A percentile compares a stretch with the other conserved stretches of the same genome.
phyloP scores from a whole-genome alignment of 2,888 invertebrate species.

The Hyles lineata region DNA sequence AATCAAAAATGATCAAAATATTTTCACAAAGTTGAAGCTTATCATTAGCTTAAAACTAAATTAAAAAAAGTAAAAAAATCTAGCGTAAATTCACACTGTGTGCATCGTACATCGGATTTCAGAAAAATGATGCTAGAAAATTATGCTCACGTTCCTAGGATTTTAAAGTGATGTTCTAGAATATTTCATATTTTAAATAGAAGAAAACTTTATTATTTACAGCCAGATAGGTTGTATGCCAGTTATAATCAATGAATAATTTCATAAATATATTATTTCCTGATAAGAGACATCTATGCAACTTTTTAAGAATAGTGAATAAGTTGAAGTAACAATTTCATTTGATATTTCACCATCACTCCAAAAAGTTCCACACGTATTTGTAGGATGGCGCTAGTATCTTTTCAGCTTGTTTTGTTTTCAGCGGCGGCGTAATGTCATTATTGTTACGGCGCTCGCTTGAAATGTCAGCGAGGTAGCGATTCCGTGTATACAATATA shows the following conservation, averaged over 20 bases:
- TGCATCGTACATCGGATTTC: constrained; percentile 73
- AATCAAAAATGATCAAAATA: constrained; percentile 56
- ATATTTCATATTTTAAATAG: constrained; percentile 39
- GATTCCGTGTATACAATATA: constrained; percentile 63
- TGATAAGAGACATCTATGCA: constrained; percentile 22
- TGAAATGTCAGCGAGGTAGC: constrained; percentile 78
- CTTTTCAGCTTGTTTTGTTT: constrained; percentile 77
- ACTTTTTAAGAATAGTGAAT: neutral
- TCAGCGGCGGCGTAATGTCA: constrained; percentile 72
- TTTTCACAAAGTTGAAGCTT: constrained; percentile 66
- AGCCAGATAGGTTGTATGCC: constrained; percentile 11
- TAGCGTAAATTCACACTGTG: constrained; percentile 62
- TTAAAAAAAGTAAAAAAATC: constrained; percentile 63
- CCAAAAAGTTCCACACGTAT: constrained; percentile 42
- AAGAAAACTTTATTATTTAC: constrained; percentile 2
- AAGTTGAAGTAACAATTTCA: neutral
- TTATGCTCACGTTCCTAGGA: constrained; percentile 30
- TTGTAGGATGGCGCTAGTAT: constrained; percentile 56
- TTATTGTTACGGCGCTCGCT: constrained; percentile 80
- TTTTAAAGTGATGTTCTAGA: constrained; percentile 61
- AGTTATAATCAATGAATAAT: neutral
- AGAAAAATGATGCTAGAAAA: constrained; percentile 55
- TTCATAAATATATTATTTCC: neutral
- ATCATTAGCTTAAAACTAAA: constrained; percentile 79
- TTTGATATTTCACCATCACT: neutral